phyloP scores from a whole-genome alignment of 2,888 invertebrate genomes.

The Cosmia pyralina region DNA sequence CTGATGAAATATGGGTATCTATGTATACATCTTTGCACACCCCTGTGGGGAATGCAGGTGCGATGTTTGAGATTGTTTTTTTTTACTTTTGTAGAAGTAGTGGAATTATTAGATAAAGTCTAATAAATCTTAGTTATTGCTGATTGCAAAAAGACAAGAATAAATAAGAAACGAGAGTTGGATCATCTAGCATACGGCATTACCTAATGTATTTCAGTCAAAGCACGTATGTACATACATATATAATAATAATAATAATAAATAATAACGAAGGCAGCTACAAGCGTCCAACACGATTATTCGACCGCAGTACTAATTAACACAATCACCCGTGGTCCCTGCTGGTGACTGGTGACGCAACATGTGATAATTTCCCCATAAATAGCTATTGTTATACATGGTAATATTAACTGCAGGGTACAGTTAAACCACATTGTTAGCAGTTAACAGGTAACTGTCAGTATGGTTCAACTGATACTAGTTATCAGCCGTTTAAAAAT shows the following conservation, averaged over 20 bases:
- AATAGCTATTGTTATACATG: slow-evolving; percentile 45
- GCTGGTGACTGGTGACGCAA: slow-evolving; percentile 48
- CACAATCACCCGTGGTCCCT: slow-evolving; percentile 21
- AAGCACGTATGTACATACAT: neutral
- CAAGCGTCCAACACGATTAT: slow-evolving; percentile 39
- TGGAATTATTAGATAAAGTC: neutral
- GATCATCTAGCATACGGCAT: neutral
- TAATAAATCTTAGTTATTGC: neutral
- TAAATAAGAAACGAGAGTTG: neutral
- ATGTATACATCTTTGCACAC: neutral
- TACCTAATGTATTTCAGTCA: neutral
- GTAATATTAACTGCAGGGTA: neutral
- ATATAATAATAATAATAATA: slow-evolving; percentile 7
- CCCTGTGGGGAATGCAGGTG: neutral
- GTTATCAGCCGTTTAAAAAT: slow-evolving; percentile 19
- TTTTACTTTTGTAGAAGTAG: too few species aligned
- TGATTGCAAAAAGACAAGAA: too few species aligned
- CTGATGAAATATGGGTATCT: neutral
- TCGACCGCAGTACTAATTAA: slow-evolving; percentile 56
- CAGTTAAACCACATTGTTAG: slow-evolving; percentile 32
- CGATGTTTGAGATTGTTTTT: neutral
- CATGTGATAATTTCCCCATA: slow-evolving; percentile 55
- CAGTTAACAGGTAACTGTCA: slow-evolving; percentile 32
- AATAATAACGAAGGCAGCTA: slow-evolving; percentile 36
- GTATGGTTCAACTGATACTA: neutral